Evolutionary conservation across 2,113 vertebrate genomes (phyloP).

Genomic region (Spheniscus mendiculus): DNA sequence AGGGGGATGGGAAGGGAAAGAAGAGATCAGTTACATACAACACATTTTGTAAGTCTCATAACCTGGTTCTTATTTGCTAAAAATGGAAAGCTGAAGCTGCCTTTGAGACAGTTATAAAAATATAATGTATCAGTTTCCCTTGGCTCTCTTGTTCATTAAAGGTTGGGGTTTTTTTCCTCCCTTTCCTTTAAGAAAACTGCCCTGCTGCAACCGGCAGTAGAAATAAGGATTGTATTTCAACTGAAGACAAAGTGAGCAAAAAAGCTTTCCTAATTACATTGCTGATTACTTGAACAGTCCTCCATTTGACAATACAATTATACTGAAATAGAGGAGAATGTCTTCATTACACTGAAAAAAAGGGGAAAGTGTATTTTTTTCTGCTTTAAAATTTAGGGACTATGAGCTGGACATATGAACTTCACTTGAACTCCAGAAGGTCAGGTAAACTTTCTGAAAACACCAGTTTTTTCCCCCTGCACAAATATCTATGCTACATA

Average conservation of each 20-base stretch:
- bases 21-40: neutral
- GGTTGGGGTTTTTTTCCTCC: neutral
- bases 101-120: slow-evolving; percentile 23
- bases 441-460: slow-evolving; percentile 41
- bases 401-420: slow-evolving; percentile 14
- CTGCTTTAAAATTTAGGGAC: neutral
- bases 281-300: slow-evolving; percentile 71
- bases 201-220: slow-evolving; percentile 40
- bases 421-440: slow-evolving; percentile 4
- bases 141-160: slow-evolving; percentile 47
- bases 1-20: neutral
- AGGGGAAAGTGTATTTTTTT: neutral
- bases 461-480: neutral
- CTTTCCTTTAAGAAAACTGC: slow-evolving; percentile 26
- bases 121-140: neutral
- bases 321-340: slow-evolving; percentile 37
- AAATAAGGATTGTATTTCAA: slow-evolving; percentile 59
- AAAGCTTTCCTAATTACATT: slow-evolving; percentile 65
- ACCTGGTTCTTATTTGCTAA: slow-evolving; percentile 48
- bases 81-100: slow-evolving; percentile 17
- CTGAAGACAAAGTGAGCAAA: slow-evolving; percentile 15
- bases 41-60: neutral
- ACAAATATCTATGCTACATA: neutral
- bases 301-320: slow-evolving; percentile 70
- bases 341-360: slow-evolving; percentile 60